Base-by-base conservation (phyloP, 2,113 vertebrate species). In the Pavo muticus region DNA sequence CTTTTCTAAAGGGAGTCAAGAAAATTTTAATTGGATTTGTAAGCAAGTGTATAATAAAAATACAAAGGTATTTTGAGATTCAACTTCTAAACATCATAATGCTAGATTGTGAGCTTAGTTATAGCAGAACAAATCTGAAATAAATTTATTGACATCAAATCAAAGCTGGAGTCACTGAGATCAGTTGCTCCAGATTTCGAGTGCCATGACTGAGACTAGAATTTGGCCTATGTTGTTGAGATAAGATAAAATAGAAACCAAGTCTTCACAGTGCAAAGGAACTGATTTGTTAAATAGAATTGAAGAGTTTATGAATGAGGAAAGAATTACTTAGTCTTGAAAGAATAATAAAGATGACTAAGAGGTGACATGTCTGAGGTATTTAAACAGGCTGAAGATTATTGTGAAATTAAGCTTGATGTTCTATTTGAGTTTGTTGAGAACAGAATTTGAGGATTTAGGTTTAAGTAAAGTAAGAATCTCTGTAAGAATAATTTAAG, bases 371-470 rank as follows among this genome's bases (percentile, higher is more conserved):
- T 78, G 88, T 92, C 40, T 81, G 65, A 92, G 61, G 60, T 83
- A 91, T 93, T 94, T 92, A 93, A 94, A 83, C 57, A 93, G 78
- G 52, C 35, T 85, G 73, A 94, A 90, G 79, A 84, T 94, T 96
- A 94, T 81, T 93, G 96, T 78, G 88, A 96, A 97, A 95, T 95
- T 94, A 96, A 95, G 87, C 89, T 91, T 96, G 91, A 92, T 91
- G 81, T 91, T 94, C 47, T 93, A 86, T 82, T 89, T 89, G 78
- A 95, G 78, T 91, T 94, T 84, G 84, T 65, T 87, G 91, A 94
- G 70, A 93, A 40, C 29, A 95, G 75, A 92, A 94, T 71, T 82
- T 69, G 78, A 79, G 75, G 80, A 97, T 94, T 94, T 97, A 81
- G 40, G 40, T 93, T 95, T 96, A 95, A 91, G 83, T 94, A 90